Evolutionary conservation across 92 coral and sea anemone genomes (phyloP), one percentile per base, ranked within the genome.

Genomic region (Paramuricea clavata): DNA sequence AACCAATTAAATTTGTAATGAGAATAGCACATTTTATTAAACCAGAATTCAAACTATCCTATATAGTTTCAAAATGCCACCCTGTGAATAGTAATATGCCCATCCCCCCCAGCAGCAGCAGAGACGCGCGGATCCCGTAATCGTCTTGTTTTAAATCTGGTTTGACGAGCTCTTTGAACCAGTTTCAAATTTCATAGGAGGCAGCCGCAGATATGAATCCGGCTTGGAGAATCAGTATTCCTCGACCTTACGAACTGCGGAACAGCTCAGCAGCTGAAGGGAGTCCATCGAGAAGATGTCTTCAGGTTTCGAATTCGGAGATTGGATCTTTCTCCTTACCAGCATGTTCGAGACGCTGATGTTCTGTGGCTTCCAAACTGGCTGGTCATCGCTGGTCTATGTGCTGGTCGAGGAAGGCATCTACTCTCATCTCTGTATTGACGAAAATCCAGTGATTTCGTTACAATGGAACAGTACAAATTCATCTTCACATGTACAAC

Each of bases 341-440:
- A 79, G 84, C 73, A 34, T 79, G 13, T 79, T 79, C 35, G 84
- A 79, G 34, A 35, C 34, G 50, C 54, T 79, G 26, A 52, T 79
- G 64, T 79, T 79, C 57, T 79, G 84, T 32, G 84, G 84, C 28
- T 79, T 79, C 84, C 71, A 59, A 27, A 79, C 84, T 0, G 84
- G 84, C 10, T 79, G 84, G 84, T 79, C 84, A 2, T 79, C 84
- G 17, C 34, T 79, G 56, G 73, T 36, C 10, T 79, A 33, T 27
- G 84, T 79, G 0, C 73, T 79, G 8, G 73, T 79, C 50, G 84
- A 79, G 30, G 84, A 79, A 39, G 73, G 73, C 15, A 61, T 79
- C 3, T 79, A 57, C 56, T 79, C 84, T 5, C 84, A 79, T 36
- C 84, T 79, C 49, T 79, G 84, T 41, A 1, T 33, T 1, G 50